phyloP scores from a whole-genome alignment of 30 jellyfish, hydroid and myxozoan species.

The Sanderia malayensis region DNA sequence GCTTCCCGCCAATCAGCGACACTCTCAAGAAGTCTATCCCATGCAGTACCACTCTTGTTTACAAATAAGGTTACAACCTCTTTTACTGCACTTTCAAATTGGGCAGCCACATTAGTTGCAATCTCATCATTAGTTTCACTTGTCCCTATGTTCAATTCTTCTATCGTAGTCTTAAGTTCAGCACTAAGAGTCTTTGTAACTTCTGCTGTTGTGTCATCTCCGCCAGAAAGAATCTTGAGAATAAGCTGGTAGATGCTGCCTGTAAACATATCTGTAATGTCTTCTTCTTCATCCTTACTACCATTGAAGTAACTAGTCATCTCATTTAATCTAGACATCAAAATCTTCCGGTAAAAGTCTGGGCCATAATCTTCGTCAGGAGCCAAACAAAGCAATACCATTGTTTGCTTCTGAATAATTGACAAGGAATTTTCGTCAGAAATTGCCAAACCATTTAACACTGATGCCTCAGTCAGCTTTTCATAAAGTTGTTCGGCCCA shows the following conservation, averaged over 20 bases:
- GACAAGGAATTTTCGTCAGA: slow-evolving; percentile 25
- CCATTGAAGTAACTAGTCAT: slow-evolving; percentile 39
- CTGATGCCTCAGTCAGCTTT: slow-evolving; percentile 25
- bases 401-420: slow-evolving; percentile 44
- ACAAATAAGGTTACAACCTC: slow-evolving; percentile 2
- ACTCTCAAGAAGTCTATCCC: slow-evolving; percentile 39
- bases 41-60: background rate
- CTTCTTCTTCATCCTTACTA: slow-evolving; percentile 2
- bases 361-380: slow-evolving; percentile 45
- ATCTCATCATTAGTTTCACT: slow-evolving; percentile 13
- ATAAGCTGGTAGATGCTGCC: slow-evolving; percentile 47
- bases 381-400: slow-evolving; percentile 49
- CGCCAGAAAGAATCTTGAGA: slow-evolving; percentile 19
- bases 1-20: background rate
- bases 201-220: slow-evolving; percentile 39
- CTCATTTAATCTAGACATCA: slow-evolving; percentile 36
- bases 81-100: slow-evolving; percentile 2
- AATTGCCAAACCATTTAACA: slow-evolving; percentile 45
- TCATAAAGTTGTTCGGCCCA: slow-evolving; percentile 57
- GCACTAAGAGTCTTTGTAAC: slow-evolving; percentile 8
- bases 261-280: slow-evolving; percentile 22
- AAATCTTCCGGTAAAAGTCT: slow-evolving; percentile 29
- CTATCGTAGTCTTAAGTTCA: slow-evolving; percentile 18
- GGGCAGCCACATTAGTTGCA: slow-evolving; percentile 31
- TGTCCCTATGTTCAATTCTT: slow-evolving; percentile 26